phyloP scores from a whole-genome alignment of 2,888 invertebrate species.

The Sarcophaga variegata region DNA sequence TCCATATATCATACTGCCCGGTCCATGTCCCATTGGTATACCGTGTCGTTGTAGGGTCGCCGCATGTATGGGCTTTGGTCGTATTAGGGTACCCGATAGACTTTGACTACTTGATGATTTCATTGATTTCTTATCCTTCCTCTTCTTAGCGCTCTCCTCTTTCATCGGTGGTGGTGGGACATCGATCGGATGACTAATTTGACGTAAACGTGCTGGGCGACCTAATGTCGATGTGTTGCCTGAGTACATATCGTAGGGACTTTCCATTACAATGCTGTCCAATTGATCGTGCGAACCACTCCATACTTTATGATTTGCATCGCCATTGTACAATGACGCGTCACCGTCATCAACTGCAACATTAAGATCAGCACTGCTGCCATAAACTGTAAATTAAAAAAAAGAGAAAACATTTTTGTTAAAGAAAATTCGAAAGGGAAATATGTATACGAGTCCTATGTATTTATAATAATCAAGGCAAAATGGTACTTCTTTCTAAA shows the following conservation, averaged over 20 bases:
- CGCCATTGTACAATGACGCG: constrained; percentile 92
- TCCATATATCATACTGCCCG: constrained; percentile 82
- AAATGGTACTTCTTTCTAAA: too few species aligned
- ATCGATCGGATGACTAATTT: constrained; percentile 90
- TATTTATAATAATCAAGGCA: too few species aligned
- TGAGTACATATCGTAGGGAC: constrained; percentile 87
- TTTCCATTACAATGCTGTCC: constrained; percentile 84
- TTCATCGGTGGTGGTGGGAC: constrained; percentile 92
- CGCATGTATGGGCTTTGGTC: constrained; percentile 81
- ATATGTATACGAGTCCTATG: too few species aligned
- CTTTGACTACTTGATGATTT: constrained; percentile 80
- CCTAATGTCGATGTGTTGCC: constrained; percentile 83
- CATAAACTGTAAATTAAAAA: constrained; percentile 79
- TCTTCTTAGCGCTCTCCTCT: constrained; percentile 85
- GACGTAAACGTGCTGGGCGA: constrained; percentile 89
- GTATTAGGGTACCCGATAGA: constrained; percentile 81
- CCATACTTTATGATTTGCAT: constrained; percentile 97
- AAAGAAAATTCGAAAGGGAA: background rate
- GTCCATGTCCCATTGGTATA: constrained; percentile 74
- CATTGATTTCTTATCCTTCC: constrained; percentile 82
- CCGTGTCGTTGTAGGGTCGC: constrained; percentile 77
- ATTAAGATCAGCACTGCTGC: constrained; percentile 82
- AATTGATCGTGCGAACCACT: constrained; percentile 90
- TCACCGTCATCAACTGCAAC: constrained; percentile 86
- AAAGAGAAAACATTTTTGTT: constrained; percentile 9